Conservation (phyloP, 92 coral and sea anemone species). For the Actinostola sp. region DNA sequence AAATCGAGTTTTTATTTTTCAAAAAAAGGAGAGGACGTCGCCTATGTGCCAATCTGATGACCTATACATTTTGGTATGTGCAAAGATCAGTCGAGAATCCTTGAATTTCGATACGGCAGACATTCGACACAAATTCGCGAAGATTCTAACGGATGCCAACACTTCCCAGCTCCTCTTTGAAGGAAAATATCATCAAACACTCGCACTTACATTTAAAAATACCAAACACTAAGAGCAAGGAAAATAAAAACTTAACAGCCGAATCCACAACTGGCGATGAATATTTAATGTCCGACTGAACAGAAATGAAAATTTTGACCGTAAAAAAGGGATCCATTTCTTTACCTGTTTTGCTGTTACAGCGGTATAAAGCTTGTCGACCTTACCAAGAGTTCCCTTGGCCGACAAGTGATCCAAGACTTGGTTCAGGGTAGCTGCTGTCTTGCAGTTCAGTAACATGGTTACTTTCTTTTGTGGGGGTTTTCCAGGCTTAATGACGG, state of each 20-base stretch:
- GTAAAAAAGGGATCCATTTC: constrained; percentile 4
- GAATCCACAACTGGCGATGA: constrained; percentile 22
- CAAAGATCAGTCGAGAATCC: constrained; percentile 19
- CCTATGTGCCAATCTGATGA: constrained; percentile 13
- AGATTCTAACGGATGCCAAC: neutral
- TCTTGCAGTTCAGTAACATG: constrained; percentile 91
- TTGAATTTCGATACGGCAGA: constrained; percentile 10
- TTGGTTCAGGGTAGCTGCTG: constrained; percentile 89
- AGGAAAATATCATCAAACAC: neutral
- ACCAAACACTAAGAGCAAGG: neutral
- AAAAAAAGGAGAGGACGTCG: neutral
- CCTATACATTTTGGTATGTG: constrained; percentile 24
- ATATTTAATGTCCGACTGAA: constrained; percentile 32
- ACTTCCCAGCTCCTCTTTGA: neutral
- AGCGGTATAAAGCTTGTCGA: constrained; percentile 91
- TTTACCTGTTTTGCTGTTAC: constrained; percentile 83
- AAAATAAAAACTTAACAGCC: neutral
- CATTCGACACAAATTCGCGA: constrained; percentile 13
- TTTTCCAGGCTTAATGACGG: constrained; percentile 93
- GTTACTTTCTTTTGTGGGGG: constrained; percentile 99
- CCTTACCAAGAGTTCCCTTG: constrained; percentile 95
- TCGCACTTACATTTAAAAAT: neutral
- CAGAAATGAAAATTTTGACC: constrained; percentile 5
- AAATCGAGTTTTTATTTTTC: neutral
- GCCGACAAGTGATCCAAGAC: constrained; percentile 96